Percentiles rank a stretch among this genome's conserved stretches.
Evolutionary conservation across 2,888 invertebrate species (phyloP).

Genomic region (Tortricodes alternella): DNA sequence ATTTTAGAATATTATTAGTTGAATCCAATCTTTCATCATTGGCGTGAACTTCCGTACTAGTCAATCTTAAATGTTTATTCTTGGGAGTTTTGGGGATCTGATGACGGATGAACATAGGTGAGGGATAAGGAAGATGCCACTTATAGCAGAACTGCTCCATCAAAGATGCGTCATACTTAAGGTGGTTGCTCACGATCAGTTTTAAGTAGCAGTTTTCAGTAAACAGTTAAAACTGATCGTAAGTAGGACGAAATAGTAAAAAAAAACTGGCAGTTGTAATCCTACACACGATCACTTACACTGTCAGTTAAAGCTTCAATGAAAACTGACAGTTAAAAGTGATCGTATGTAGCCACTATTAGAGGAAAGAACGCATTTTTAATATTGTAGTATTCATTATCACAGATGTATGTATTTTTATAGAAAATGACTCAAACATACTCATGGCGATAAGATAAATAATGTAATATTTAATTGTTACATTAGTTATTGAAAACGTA

Average conservation of each 20-base stretch:
- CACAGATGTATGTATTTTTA: constrained; percentile 21
- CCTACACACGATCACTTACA: no score
- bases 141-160: no score
- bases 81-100: constrained; percentile 6
- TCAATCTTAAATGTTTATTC: neutral
- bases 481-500: neutral
- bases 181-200: no score
- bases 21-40: neutral
- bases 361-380: neutral
- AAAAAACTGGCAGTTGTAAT: no score
- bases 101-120: constrained; percentile 11
- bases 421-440: constrained; percentile 15
- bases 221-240: no score
- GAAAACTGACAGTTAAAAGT: no score
- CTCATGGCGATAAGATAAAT: constrained; percentile 14
- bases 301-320: no score
- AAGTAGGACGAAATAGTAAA: no score
- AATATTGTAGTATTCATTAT: constrained; percentile 4
- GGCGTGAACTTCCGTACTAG: neutral
- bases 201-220: no score
- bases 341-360: no score
- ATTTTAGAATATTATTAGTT: neutral
- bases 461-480: constrained; percentile 4
- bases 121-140: no score
- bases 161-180: no score